phyloP scores from a whole-genome alignment of 2,888 invertebrate genomes.

The Blera fallax region DNA sequence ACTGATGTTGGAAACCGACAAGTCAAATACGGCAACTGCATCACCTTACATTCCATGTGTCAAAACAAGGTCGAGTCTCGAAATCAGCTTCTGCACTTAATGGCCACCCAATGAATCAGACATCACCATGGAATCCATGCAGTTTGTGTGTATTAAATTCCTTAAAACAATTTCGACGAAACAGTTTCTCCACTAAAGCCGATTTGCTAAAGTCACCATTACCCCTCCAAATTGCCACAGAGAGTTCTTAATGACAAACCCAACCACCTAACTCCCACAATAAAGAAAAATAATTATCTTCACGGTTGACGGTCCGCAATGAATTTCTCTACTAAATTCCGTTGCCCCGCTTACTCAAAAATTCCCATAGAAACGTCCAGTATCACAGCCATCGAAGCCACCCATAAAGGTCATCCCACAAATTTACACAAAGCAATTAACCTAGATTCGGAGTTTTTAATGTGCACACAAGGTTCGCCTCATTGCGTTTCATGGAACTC shows the following conservation, averaged over 20 bases:
- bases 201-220: neutral
- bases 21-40: too few relatives aligned
- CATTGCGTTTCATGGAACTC: neutral
- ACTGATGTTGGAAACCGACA: too few relatives aligned
- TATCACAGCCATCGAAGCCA: neutral
- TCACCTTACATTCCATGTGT: too few relatives aligned
- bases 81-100: too few relatives aligned
- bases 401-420: slow-evolving; percentile 5
- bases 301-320: neutral
- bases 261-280: neutral
- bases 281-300: neutral
- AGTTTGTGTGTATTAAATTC: too few relatives aligned
- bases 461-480: slow-evolving; percentile 5
- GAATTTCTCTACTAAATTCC: neutral
- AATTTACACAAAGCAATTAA: slow-evolving; percentile 17
- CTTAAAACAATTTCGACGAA: neutral
- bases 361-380: neutral
- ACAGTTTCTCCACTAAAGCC: too few relatives aligned
- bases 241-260: neutral
- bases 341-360: too few relatives aligned
- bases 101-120: too few relatives aligned
- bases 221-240: neutral
- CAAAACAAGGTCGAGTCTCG: too few relatives aligned
- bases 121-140: too few relatives aligned
- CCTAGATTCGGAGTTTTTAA: neutral